Conservation (phyloP, 2,797 vertebrate genomes). For the Gymnothorax reevesii region DNA sequence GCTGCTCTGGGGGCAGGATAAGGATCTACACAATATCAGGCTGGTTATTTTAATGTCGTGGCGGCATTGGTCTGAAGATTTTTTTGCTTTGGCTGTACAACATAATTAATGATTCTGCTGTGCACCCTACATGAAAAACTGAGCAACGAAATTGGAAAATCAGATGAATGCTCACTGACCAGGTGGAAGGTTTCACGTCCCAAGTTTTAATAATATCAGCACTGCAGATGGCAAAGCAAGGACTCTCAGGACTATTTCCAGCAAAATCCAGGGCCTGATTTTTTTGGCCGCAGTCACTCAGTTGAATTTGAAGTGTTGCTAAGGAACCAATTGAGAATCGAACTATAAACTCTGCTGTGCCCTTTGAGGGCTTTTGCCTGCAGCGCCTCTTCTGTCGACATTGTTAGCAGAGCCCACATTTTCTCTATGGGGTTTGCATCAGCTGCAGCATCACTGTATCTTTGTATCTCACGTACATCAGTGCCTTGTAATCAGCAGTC, state of each 20-base stretch:
- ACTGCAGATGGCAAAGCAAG: neutral
- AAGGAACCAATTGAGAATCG: constrained; percentile 2
- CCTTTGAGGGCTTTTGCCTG: neutral
- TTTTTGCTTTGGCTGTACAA: neutral
- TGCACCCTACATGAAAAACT: neutral
- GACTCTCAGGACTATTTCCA: constrained; percentile 7
- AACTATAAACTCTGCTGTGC: neutral
- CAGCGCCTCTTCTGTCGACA: neutral
- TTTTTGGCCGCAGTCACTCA: neutral
- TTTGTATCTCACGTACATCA: neutral
- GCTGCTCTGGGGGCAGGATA: too few relatives aligned
- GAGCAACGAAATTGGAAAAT: neutral
- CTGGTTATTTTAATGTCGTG: too few relatives aligned
- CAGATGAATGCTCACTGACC: neutral
- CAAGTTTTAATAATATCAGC: neutral
- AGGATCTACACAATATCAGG: too few relatives aligned
- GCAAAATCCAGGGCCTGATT: constrained; percentile 2
- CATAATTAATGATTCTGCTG: neutral
- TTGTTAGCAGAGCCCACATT: neutral
- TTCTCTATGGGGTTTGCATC: neutral
- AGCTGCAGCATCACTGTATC: neutral
- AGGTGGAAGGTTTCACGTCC: neutral
- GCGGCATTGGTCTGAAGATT: too few relatives aligned
- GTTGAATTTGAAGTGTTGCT: constrained; percentile 16
- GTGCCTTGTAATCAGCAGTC: neutral